phyloP scores from a whole-genome alignment of 2,797 vertebrate genomes.

The Melanotaenia parkinsoni region DNA sequence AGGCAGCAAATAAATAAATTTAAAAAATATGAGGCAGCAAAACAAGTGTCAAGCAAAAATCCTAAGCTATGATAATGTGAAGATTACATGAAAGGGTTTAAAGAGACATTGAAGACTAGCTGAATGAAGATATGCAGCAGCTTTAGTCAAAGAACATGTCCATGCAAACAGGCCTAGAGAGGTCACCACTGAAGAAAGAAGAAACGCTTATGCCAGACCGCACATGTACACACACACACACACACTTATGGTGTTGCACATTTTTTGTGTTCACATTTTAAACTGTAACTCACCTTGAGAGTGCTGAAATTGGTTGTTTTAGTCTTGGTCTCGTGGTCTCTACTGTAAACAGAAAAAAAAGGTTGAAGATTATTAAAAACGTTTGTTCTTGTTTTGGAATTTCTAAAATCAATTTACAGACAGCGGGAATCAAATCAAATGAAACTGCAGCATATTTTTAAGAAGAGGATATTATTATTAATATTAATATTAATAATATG shows the following conservation, averaged over 20 bases:
- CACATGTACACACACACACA: neutral
- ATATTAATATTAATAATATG: too few relatives aligned
- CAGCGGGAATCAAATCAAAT: too few relatives aligned
- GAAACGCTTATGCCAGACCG: neutral
- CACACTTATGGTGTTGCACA: constrained; percentile 2
- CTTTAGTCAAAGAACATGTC: neutral
- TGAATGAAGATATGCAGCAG: constrained; percentile 10
- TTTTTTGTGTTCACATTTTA: neutral
- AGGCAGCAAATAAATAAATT: constrained; percentile 23
- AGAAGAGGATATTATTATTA: neutral
- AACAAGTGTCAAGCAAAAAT: constrained; percentile 13
- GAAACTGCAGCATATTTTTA: neutral
- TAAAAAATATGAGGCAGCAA: neutral
- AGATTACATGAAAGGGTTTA: neutral
- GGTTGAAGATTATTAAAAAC: constrained; percentile 5
- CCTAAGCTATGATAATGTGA: neutral
- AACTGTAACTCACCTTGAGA: constrained; percentile 52
- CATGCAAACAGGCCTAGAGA: constrained; percentile 10
- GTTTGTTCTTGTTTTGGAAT: neutral
- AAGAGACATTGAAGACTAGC: neutral
- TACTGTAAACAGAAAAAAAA: constrained; percentile 53
- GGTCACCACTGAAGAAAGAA: neutral
- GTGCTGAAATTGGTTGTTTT: constrained; percentile 23
- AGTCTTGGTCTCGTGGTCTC: constrained; percentile 19
- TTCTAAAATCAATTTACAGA: neutral